phyloP scores from a whole-genome alignment of 2,797 vertebrate genomes.

The Pyrocephalus nanus region DNA sequence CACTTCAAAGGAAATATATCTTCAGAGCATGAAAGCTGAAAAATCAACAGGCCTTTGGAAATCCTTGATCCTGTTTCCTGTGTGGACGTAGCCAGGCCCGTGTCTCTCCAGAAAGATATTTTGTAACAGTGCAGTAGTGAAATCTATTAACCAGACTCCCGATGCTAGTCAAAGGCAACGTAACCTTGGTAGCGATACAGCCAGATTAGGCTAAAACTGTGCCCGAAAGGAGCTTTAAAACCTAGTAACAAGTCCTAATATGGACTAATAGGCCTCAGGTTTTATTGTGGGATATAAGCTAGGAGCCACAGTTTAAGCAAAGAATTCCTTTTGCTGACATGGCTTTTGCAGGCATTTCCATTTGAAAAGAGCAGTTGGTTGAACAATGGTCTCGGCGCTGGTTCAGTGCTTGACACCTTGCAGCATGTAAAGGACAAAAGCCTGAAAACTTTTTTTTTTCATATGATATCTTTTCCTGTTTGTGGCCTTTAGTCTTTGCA shows the following conservation, averaged over 20 bases:
- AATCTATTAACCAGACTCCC: not conserved
- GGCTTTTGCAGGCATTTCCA: conserved; percentile 61
- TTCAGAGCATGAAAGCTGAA: conserved; percentile 42
- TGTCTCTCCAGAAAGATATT: not conserved
- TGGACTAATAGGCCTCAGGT: conserved; percentile 2
- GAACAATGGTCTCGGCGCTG: conserved; percentile 28
- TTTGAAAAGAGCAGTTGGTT: conserved; percentile 56
- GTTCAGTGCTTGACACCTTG: conserved; percentile 46
- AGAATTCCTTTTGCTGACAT: conserved; percentile 38
- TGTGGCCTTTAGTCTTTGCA: conserved; percentile 47
- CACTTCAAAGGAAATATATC: conserved; percentile 53
- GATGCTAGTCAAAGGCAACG: not conserved
- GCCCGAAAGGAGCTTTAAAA: conserved; percentile 27
- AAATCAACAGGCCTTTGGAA: conserved; percentile 49
- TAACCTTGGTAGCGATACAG: not conserved
- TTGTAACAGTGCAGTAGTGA: not conserved
- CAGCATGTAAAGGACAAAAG: conserved; percentile 43
- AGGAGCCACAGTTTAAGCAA: not conserved
- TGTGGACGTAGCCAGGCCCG: not conserved
- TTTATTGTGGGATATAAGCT: conserved; percentile 30
- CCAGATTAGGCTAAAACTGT: conserved; percentile 18
- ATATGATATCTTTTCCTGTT: conserved; percentile 52
- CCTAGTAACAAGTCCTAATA: not conserved
- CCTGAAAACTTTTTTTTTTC: not conserved
- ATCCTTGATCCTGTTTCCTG: conserved; percentile 35